Evolutionary conservation across 2,113 vertebrate genomes (phyloP).

Genomic region (Microcebus ravelobensis): DNA sequence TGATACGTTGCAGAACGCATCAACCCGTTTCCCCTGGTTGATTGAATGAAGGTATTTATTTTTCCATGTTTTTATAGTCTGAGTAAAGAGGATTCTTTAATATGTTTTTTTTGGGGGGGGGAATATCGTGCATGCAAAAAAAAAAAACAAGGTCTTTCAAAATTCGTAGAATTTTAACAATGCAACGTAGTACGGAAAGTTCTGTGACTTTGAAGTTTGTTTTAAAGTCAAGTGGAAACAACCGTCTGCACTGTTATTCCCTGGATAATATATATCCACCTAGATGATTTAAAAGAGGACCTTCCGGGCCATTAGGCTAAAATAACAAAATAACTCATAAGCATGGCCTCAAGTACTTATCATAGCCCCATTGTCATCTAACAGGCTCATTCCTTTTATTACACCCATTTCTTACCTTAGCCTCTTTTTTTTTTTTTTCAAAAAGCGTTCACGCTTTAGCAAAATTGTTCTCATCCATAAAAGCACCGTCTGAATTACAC

Average conservation of each 20-base stretch:
- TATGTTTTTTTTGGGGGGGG: background rate
- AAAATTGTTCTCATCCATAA: slow-evolving; percentile 49
- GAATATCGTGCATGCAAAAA: background rate
- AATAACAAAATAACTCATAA: slow-evolving; percentile 60
- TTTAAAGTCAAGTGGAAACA: slow-evolving; percentile 51
- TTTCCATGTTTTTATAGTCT: background rate
- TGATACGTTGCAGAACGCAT: background rate
- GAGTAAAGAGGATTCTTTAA: slow-evolving; percentile 20
- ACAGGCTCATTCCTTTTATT: slow-evolving; percentile 31
- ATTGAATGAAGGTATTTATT: background rate
- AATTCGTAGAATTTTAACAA: background rate
- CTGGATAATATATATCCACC: background rate
- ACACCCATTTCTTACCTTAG: slow-evolving; percentile 11
- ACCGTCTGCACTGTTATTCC: background rate
- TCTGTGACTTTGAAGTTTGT: slow-evolving; percentile 49
- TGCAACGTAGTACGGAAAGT: background rate
- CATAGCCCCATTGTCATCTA: background rate
- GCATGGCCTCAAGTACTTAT: background rate
- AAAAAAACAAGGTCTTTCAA: background rate
- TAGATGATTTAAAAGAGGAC: slow-evolving; percentile 13
- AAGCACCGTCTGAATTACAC: background rate
- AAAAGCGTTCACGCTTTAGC: slow-evolving; percentile 19
- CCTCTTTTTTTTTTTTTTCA: slow-evolving; percentile 18
- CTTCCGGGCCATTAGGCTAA: slow-evolving; percentile 42
- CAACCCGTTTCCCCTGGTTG: background rate